Percentiles rank a stretch among this genome's conserved stretches.
Conservation (phyloP, 2,797 vertebrate species). For the Acrossocheilus wenchowensis region DNA sequence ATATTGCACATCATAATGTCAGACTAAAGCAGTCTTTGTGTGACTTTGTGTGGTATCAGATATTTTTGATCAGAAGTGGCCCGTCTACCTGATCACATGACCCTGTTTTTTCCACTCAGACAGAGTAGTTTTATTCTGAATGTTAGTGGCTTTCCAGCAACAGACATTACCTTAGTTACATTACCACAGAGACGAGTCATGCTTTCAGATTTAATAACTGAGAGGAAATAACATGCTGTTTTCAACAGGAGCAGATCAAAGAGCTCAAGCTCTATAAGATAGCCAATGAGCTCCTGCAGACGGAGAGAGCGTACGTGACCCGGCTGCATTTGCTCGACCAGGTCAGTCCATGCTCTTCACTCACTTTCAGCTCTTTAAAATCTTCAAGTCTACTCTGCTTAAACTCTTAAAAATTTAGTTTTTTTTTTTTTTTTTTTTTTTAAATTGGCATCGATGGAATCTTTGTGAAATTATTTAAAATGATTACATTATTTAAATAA, state of each 20-base stretch:
- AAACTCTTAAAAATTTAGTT: too few species aligned
- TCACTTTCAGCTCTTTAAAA: not conserved
- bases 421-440: too few species aligned
- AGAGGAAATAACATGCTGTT: slow-evolving; percentile 2
- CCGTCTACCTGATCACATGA: not conserved
- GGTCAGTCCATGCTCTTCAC: slow-evolving; percentile 70
- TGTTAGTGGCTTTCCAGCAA: not conserved
- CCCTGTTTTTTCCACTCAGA: not conserved
- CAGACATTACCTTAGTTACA: not conserved
- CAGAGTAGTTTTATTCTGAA: not conserved
- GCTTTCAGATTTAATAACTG: not conserved
- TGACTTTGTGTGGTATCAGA: not conserved
- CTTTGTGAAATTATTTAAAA: too few species aligned
- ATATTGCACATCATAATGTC: not conserved
- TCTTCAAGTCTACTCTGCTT: too few species aligned
- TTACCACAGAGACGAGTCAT: not conserved
- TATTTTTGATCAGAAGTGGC: not conserved
- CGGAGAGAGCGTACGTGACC: slow-evolving; percentile 85
- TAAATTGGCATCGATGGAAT: not conserved
- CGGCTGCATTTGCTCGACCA: slow-evolving; percentile 88
- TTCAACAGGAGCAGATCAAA: slow-evolving; percentile 56
- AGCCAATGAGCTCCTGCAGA: slow-evolving; percentile 86
- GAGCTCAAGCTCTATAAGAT: slow-evolving; percentile 81
- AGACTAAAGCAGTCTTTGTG: not conserved
- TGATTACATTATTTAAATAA: too few species aligned